Evolutionary conservation across 2,797 vertebrate genomes (phyloP).

Genomic region (Cyclopterus lumpus): DNA sequence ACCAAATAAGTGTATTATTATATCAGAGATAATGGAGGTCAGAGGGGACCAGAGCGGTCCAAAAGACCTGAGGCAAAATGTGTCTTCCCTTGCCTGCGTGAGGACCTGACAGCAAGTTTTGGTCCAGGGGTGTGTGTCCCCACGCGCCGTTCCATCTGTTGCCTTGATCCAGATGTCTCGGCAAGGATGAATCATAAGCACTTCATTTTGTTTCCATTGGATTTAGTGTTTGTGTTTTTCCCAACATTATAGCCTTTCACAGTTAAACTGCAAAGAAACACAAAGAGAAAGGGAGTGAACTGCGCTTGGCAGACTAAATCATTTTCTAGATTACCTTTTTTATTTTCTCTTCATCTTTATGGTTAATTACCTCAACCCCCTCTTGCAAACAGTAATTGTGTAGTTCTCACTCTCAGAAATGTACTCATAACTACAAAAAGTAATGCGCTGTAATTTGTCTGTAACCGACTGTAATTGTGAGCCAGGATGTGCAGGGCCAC

Average conservation of each 20-base stretch:
- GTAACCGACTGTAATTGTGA: neutral
- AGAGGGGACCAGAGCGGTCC: conserved; percentile 22
- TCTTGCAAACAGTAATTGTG: neutral
- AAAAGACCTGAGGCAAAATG: conserved; percentile 43
- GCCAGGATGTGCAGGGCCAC: neutral
- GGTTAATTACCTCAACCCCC: neutral
- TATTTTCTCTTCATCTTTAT: neutral
- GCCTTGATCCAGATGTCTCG: conserved; percentile 72
- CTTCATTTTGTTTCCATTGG: conserved; percentile 68
- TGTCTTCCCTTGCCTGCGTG: conserved; percentile 46
- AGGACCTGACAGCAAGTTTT: conserved; percentile 58
- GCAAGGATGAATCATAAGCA: conserved; percentile 74
- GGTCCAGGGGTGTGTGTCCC: conserved; percentile 60
- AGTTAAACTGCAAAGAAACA: conserved; percentile 45
- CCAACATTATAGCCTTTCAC: conserved; percentile 51
- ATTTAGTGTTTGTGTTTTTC: conserved; percentile 57
- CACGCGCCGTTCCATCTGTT: conserved; percentile 58
- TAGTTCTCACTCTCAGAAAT: neutral
- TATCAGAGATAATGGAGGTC: conserved; percentile 40
- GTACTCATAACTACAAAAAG: neutral
- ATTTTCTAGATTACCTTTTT: neutral
- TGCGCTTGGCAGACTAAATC: neutral
- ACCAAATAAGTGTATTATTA: conserved; percentile 25
- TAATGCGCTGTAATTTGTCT: neutral
- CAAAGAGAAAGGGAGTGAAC: neutral